phyloP scores from a whole-genome alignment of 2,113 vertebrate species.

The Colistium nudipinnis region DNA sequence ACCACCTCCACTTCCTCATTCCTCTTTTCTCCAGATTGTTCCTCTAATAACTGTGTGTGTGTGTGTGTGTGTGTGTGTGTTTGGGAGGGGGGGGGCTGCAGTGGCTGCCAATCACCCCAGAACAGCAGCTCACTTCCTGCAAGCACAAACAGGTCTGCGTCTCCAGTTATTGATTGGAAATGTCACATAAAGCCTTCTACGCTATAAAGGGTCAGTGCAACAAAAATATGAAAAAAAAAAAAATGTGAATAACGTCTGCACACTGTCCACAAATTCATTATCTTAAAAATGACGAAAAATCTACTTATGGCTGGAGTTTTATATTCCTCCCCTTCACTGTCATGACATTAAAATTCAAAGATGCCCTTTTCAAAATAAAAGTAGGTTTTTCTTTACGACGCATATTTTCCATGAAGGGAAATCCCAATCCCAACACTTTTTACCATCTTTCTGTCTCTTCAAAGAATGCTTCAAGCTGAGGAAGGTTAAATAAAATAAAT shows the following conservation, averaged over 20 bases:
- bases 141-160: conserved; percentile 33
- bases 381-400: neutral
- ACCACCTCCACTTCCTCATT: conserved; percentile 42
- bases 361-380: neutral
- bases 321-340: conserved; percentile 6
- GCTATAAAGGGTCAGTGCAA: conserved; percentile 15
- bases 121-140: conserved; percentile 22
- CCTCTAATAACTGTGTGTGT: conserved; percentile 40
- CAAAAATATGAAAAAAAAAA: no score
- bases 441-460: conserved; percentile 7
- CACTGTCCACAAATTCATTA: conserved; percentile 13
- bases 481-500: neutral
- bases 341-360: conserved; percentile 5
- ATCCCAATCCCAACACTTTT: neutral
- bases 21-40: conserved; percentile 60
- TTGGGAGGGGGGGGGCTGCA: conserved; percentile 26
- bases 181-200: conserved; percentile 38
- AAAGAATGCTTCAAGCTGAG: conserved; percentile 21
- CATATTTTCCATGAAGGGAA: neutral
- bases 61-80: no score
- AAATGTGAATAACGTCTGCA: conserved; percentile 11
- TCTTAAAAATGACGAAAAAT: conserved; percentile 9
- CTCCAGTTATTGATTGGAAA: conserved; percentile 49
- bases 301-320: neutral
- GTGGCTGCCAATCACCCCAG: conserved; percentile 55